A percentile compares a stretch with the other conserved stretches of the same genome.
phyloP scores from a whole-genome alignment of 2,888 invertebrate species.

The Drosophila merina region DNA sequence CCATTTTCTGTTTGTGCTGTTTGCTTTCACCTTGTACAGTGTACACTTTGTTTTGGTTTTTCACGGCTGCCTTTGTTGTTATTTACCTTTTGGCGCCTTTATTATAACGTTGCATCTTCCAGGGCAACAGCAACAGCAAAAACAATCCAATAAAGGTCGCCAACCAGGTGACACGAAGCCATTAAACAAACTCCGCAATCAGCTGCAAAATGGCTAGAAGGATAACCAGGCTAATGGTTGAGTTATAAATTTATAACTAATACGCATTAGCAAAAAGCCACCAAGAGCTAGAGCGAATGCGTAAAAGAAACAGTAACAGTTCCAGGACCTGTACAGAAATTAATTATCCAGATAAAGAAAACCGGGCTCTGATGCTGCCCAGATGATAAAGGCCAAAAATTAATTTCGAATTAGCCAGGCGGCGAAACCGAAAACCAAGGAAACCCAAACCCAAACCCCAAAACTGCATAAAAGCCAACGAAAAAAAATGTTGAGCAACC shows the following conservation, averaged over 20 bases:
- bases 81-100: slow-evolving; percentile 73
- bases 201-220: slow-evolving; percentile 8
- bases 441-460: slow-evolving; percentile 8
- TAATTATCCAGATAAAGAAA: slow-evolving; percentile 65
- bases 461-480: not conserved
- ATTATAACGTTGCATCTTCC: slow-evolving; percentile 72
- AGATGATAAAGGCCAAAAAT: slow-evolving; percentile 60
- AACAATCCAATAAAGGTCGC: slow-evolving; percentile 32
- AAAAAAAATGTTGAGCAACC: slow-evolving; percentile 2
- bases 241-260: slow-evolving; percentile 72
- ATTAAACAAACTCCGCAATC: slow-evolving; percentile 12
- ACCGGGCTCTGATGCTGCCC: slow-evolving; percentile 20
- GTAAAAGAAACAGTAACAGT: not conserved
- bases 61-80: slow-evolving; percentile 56
- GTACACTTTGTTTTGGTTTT: slow-evolving; percentile 50
- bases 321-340: slow-evolving; percentile 60
- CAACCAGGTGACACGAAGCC: slow-evolving; percentile 36
- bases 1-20: slow-evolving; percentile 36
- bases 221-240: slow-evolving; percentile 52
- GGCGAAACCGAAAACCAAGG: slow-evolving; percentile 52
- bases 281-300: not conserved
- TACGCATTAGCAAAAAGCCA: slow-evolving; percentile 49
- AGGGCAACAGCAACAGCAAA: slow-evolving; percentile 14
- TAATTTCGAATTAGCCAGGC: slow-evolving; percentile 70
- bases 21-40: slow-evolving; percentile 37